A percentile compares a stretch with the other conserved stretches of the same genome.
Evolutionary conservation across 2,113 vertebrate species (phyloP).

Genomic region (Brachirus orientalis): DNA sequence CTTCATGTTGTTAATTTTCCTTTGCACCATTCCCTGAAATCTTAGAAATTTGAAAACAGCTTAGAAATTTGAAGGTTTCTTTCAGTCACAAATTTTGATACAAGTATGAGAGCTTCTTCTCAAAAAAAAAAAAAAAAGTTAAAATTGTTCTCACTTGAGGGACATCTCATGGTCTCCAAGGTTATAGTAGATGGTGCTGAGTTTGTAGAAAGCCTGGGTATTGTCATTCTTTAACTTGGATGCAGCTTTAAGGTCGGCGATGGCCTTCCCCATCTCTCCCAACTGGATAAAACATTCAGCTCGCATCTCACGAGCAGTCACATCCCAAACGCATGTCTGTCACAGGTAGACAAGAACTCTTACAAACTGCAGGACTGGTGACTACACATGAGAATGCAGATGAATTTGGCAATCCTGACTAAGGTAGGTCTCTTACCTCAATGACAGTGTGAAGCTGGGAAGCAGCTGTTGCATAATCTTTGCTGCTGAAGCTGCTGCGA

Average conservation of each 20-base stretch:
- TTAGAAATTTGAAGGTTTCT: no score
- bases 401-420: conserved; percentile 10
- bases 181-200: conserved; percentile 95
- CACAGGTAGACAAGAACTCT: conserved; percentile 47
- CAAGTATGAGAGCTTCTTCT: neutral
- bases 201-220: conserved; percentile 94
- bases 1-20: no score
- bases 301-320: conserved; percentile 90
- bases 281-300: conserved; percentile 94
- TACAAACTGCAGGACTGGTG: neutral
- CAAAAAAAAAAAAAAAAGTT: neutral
- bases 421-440: conserved; percentile 82
- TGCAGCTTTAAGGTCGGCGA: conserved; percentile 94
- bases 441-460: conserved; percentile 88
- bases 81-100: no score
- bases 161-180: conserved; percentile 96
- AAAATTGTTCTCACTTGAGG: conserved; percentile 86
- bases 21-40: no score
- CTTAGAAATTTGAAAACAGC: no score
- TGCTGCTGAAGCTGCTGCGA: conserved; percentile 74
- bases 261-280: conserved; percentile 93
- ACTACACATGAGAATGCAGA: neutral
- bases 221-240: conserved; percentile 97
- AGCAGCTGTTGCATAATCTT: conserved; percentile 85
- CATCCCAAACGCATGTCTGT: conserved; percentile 96